Conservation (phyloP, 2,888 invertebrate genomes). For the Drosophila macrospina region DNA sequence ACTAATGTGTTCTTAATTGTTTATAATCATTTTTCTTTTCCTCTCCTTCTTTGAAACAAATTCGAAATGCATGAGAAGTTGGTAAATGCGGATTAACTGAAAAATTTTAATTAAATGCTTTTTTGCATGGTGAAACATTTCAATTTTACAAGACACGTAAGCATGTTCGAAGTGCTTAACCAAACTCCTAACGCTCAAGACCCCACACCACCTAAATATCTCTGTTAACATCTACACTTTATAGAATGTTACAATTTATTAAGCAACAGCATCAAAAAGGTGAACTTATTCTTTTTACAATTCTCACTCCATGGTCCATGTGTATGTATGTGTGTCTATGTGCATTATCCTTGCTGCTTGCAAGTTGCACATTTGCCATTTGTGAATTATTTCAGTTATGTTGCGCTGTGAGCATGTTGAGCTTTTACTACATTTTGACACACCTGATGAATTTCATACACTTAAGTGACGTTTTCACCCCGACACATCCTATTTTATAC, state of each 20-base stretch:
- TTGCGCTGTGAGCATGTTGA: slow-evolving; percentile 40
- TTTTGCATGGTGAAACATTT: slow-evolving; percentile 73
- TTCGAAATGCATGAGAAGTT: slow-evolving; percentile 46
- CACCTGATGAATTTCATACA: slow-evolving; percentile 73
- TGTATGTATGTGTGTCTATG: slow-evolving; percentile 16
- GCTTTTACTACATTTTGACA: slow-evolving; percentile 75
- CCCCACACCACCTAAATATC: not conserved
- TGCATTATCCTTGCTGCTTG: slow-evolving; percentile 49
- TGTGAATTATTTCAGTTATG: slow-evolving; percentile 54
- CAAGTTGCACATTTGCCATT: slow-evolving; percentile 43
- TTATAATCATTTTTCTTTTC: slow-evolving; percentile 12
- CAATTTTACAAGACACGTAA: slow-evolving; percentile 70
- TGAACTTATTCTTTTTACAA: slow-evolving; percentile 23
- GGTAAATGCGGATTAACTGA: slow-evolving; percentile 34
- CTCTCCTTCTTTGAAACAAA: slow-evolving; percentile 6
- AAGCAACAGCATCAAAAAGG: slow-evolving; percentile 50
- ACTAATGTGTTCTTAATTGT: too few relatives aligned
- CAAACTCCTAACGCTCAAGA: slow-evolving; percentile 6
- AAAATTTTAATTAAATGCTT: slow-evolving; percentile 74
- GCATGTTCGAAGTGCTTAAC: slow-evolving; percentile 63
- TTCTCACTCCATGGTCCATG: slow-evolving; percentile 18
- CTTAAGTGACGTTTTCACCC: slow-evolving; percentile 44
- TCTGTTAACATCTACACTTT: slow-evolving; percentile 70
- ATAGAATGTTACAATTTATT: slow-evolving; percentile 78
- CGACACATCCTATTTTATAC: slow-evolving; percentile 30